Conservation (phyloP, 35 echinoderm and acorn worm species). For the Heliocidaris erythrogramma region DNA sequence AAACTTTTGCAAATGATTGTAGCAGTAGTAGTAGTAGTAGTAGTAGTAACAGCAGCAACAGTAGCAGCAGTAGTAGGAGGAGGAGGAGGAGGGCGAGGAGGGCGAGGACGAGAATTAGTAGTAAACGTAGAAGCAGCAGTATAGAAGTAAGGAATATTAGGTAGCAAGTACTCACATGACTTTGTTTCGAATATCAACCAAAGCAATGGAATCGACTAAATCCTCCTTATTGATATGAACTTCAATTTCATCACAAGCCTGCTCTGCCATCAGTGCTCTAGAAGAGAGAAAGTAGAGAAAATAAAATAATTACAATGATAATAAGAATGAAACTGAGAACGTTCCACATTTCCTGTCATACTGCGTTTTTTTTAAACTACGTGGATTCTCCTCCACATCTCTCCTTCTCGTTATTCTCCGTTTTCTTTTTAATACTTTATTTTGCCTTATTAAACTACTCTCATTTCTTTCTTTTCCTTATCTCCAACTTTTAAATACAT, state of each 20-base stretch:
- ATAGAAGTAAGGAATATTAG: not conserved
- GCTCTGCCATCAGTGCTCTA: not conserved
- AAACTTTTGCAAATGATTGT: no score
- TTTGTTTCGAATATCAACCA: slow-evolving; percentile 6
- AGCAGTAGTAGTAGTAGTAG: not conserved
- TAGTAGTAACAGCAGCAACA: not conserved
- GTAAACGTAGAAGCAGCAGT: no score
- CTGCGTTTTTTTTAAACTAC: not conserved
- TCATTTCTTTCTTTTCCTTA: not conserved
- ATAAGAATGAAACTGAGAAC: no score
- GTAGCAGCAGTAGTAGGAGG: not conserved
- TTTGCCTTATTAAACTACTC: not conserved
- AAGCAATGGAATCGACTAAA: not conserved
- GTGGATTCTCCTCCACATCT: not conserved
- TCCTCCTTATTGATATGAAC: not conserved
- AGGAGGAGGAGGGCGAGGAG: no score
- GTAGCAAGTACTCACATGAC: not conserved
- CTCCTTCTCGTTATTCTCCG: not conserved
- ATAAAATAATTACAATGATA: not conserved
- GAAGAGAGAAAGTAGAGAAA: not conserved
- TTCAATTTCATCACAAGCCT: not conserved
- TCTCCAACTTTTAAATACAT: not conserved
- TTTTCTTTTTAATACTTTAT: not conserved
- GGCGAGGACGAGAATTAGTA: no score
- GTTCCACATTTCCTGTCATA: no score